phyloP scores from a whole-genome alignment of 2,797 vertebrate genomes.

The Alectoris magna region DNA sequence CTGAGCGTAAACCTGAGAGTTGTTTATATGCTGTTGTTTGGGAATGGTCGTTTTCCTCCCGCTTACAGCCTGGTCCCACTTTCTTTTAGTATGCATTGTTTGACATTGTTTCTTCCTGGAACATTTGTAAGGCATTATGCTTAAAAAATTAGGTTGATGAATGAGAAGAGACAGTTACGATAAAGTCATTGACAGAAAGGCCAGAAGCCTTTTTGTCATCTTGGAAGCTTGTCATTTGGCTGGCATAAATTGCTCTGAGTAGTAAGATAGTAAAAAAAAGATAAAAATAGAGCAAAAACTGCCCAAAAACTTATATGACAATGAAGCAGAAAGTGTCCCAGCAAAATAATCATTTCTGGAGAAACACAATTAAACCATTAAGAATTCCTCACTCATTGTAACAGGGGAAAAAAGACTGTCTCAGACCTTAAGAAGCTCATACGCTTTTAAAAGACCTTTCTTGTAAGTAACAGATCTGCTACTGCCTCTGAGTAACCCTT shows the following conservation, averaged over 20 bases:
- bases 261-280: background rate
- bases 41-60: background rate
- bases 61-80: background rate
- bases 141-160: conserved; percentile 33
- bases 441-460: background rate
- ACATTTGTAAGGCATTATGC: conserved; percentile 12
- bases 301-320: background rate
- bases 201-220: background rate
- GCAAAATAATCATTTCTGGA: background rate
- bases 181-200: conserved; percentile 15
- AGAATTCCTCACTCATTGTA: background rate
- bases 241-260: background rate
- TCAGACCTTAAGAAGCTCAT: background rate
- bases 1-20: background rate
- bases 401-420: background rate
- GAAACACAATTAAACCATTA: background rate
- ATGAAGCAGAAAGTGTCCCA: background rate
- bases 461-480: background rate
- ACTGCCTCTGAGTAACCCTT: background rate
- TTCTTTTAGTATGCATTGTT: background rate
- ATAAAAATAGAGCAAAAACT: background rate
- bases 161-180: conserved; percentile 22
- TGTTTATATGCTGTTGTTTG: background rate
- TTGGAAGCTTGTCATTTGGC: background rate
- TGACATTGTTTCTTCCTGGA: conserved; percentile 13